Base-by-base conservation (phyloP, 1,140 invertebrate species). In the Thalassaphorura encarpata region DNA sequence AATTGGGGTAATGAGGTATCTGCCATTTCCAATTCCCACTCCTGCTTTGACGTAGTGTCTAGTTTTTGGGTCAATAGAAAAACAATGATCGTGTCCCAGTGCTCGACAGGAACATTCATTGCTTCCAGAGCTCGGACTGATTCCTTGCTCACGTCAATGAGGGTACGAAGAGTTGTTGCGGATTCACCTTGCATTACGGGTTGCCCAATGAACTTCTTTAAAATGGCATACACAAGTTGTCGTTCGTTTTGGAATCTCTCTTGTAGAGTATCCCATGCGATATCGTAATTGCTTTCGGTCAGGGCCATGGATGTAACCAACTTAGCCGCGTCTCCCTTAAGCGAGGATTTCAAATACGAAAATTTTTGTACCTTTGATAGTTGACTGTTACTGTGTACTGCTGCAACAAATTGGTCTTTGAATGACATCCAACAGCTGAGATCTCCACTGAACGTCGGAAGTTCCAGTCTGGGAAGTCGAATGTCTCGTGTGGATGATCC, bases 381-480 rank as follows among this genome's bases (percentile, higher is more conserved):
- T 5, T 26, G 19, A 2, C 27, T 39, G 15, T 45, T 52, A 15
- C 21, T 40, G 18, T 46, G 28, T 5, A 58, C 27, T 19, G 42
- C 18, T 8, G 56, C 39, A 15, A 8, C 28, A 28, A 58, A 52
- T 0, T 52, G 16, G n/a, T 58, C 56, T 1, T 18, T 2, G 21
- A 58, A 58, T 1, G 50, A 52, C 33, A 42, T 18, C 49, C 56
- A 58, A 0, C 52, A 23, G 11, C 47, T 18, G 23, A 23, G n/a
- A 2, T 52, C 27, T 24, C 49, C 56, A 24, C 5, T 15, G 33
- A 58, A 58, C 1, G 49, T n/a, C 4, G 50, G 56, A 1, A 58
- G 18, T 28, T 52, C 21, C n/a, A 58, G 16, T 26, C 47, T 51
- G 1, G 50, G 50, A 2, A 58, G 18, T 13, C n/a, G 16, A 1